Percentiles rank a stretch among this genome's conserved stretches.
Evolutionary conservation across 2,113 vertebrate genomes (phyloP).

Genomic region (Bubalus kerabau): DNA sequence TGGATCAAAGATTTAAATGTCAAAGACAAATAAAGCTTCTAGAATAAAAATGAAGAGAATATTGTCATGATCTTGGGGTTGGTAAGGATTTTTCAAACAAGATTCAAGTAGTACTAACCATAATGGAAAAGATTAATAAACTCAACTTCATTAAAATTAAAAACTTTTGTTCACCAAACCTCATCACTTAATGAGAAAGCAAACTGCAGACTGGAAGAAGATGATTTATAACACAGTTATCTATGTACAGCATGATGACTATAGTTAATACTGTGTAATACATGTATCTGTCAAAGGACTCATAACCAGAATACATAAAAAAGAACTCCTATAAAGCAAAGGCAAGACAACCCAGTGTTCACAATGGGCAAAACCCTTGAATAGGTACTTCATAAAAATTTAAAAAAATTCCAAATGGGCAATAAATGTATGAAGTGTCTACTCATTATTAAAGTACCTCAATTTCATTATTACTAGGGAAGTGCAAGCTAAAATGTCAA

Average conservation of each 20-base stretch:
- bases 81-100: conserved; percentile 22
- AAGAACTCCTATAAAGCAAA: neutral
- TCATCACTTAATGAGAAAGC: neutral
- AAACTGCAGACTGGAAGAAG: neutral
- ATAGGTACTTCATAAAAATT: neutral
- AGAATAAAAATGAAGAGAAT: neutral
- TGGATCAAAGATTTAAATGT: neutral
- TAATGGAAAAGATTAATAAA: conserved; percentile 22
- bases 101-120: neutral
- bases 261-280: neutral
- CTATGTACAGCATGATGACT: neutral
- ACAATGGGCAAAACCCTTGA: neutral
- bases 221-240: neutral
- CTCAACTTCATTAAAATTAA: neutral
- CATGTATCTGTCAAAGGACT: neutral
- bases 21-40: neutral
- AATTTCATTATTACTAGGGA: neutral
- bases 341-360: neutral
- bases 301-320: neutral
- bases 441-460: neutral
- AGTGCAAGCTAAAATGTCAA: neutral
- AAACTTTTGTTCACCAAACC: neutral
- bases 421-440: neutral
- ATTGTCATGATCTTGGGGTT: neutral
- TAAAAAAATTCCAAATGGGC: neutral